Evolutionary conservation across 23 tunicate genomes (phyloP).

Genomic region (Ascidia mentula): DNA sequence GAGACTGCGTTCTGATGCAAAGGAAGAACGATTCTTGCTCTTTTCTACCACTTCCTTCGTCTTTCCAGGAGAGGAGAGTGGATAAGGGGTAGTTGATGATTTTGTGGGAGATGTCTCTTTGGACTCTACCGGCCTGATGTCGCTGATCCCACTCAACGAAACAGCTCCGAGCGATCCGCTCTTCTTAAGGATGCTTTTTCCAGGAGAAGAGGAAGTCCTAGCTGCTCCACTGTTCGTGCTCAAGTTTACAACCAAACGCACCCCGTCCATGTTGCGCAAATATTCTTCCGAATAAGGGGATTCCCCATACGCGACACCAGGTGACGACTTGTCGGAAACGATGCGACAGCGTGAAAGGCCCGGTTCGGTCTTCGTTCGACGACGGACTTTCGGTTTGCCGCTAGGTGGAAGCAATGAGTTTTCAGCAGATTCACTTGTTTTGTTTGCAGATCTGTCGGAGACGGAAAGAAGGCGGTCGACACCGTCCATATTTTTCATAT

Average conservation of each 20-base stretch:
- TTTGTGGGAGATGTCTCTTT: neutral
- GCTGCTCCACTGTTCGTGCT: slow-evolving; percentile 13
- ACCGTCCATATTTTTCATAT: slow-evolving; percentile 36
- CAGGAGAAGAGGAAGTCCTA: neutral
- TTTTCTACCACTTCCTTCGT: neutral
- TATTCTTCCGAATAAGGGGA: slow-evolving; percentile 44
- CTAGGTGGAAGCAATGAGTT: neutral
- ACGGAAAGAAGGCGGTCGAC: neutral
- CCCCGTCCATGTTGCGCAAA: slow-evolving; percentile 50
- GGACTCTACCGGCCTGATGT: neutral
- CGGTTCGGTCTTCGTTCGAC: neutral
- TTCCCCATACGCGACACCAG: neutral
- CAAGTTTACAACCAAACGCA: slow-evolving; percentile 34
- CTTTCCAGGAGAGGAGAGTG: neutral
- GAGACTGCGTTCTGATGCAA: slow-evolving; percentile 17
- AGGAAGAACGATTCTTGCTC: neutral
- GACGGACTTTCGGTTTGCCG: neutral
- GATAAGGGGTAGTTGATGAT: neutral
- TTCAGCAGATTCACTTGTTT: neutral
- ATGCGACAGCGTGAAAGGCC: neutral
- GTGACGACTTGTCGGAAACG: neutral
- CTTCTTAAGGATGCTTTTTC: slow-evolving; percentile 18
- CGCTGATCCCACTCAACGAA: neutral
- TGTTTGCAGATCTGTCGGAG: neutral
- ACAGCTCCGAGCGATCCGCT: neutral